phyloP scores from a whole-genome alignment of 2,797 vertebrate species.

The Sebastes minor region DNA sequence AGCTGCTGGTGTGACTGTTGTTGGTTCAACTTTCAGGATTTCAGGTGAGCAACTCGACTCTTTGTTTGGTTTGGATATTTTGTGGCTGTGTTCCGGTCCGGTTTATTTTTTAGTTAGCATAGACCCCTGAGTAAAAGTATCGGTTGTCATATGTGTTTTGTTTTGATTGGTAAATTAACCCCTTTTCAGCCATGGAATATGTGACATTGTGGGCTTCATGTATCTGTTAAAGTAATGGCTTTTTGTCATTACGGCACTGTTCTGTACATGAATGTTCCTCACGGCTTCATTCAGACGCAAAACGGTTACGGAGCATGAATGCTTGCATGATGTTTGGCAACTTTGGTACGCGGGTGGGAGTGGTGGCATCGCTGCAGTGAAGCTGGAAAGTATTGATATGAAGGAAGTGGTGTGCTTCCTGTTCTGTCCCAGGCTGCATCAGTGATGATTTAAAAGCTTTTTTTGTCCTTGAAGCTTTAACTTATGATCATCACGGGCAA shows the following conservation, averaged over 20 bases:
- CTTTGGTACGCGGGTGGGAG: rapidly evolving
- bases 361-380: neutral
- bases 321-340: neutral
- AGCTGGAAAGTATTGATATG: neutral
- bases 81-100: neutral
- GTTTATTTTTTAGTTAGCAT: neutral
- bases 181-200: neutral
- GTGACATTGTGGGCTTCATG: neutral
- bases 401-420: neutral
- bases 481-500: neutral
- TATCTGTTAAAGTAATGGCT: neutral
- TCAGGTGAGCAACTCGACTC: neutral
- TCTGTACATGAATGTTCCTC: neutral
- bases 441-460: neutral
- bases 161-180: neutral
- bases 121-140: neutral
- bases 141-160: neutral
- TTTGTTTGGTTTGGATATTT: neutral
- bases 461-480: neutral
- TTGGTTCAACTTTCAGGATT: neutral
- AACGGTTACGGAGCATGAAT: neutral
- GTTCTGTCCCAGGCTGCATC: neutral
- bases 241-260: neutral
- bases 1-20: neutral
- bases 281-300: neutral